Conservation (phyloP, 37 sponge, comb jelly and placozoan species). For the Theonella swinhoei region DNA sequence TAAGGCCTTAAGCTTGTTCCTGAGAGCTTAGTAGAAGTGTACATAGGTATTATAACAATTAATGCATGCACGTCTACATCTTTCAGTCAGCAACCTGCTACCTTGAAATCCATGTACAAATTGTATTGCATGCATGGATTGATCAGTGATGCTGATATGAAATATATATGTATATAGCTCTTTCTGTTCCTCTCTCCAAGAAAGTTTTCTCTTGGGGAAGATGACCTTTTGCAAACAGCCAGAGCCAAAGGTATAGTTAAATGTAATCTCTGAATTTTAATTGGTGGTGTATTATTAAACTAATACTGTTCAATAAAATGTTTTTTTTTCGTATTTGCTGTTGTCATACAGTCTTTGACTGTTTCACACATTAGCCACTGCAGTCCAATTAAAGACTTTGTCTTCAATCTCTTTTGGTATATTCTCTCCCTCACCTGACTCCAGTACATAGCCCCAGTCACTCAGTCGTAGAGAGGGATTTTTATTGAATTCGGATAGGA, state of each 20-base stretch:
- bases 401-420: neutral
- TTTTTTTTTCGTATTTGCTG: no score
- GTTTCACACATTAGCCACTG: no score
- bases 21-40: conserved; percentile 72
- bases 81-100: no score
- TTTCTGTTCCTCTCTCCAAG: conserved; percentile 57
- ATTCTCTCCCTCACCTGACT: neutral
- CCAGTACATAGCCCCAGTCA: neutral
- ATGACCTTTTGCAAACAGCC: conserved; percentile 25
- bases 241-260: conserved; percentile 22
- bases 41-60: conserved; percentile 86
- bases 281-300: no score
- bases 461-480: neutral
- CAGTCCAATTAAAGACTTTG: neutral
- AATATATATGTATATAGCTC: no score
- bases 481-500: neutral
- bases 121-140: no score
- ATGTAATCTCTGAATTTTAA: no score
- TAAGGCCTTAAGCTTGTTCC: conserved; percentile 61
- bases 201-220: conserved; percentile 58
- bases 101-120: no score
- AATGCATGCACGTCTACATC: no score
- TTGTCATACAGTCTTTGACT: no score
- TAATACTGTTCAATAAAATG: no score
- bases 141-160: no score